Conservation (phyloP, 2,113 vertebrate genomes). For the Tympanuchus pallidicinctus region DNA sequence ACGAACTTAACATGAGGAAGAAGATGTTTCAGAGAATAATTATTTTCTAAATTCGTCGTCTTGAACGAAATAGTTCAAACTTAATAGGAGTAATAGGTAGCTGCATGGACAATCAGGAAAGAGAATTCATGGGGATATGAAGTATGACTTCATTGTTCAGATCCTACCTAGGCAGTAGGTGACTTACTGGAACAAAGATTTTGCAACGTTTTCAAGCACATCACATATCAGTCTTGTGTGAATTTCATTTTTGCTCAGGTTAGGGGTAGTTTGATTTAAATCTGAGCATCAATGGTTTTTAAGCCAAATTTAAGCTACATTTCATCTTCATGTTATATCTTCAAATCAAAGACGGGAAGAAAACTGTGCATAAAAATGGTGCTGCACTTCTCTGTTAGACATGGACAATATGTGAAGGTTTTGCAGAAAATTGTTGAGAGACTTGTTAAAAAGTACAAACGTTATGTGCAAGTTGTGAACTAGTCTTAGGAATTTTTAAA, state of each 20-base stretch:
- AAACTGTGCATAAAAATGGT: not conserved
- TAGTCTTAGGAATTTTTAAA: not conserved
- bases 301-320: not conserved
- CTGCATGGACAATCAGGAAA: not conserved
- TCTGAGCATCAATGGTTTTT: not conserved
- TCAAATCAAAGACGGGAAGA: not conserved
- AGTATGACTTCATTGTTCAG: fast-evolving
- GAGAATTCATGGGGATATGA: not conserved
- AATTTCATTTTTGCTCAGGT: not conserved
- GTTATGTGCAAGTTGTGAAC: not conserved
- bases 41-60: not conserved
- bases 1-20: not conserved
- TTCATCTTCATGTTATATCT: not conserved
- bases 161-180: not conserved
- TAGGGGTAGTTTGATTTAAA: not conserved
- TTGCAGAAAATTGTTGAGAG: not conserved
- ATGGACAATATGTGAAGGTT: not conserved
- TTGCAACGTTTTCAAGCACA: fast-evolving
- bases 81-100: not conserved
- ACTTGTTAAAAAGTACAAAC: not conserved
- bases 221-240: not conserved
- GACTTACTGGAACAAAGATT: not conserved
- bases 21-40: not conserved
- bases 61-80: not conserved
- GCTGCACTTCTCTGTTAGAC: not conserved